Base-by-base conservation (phyloP, 2,797 vertebrate species). In the Periparus ater region DNA sequence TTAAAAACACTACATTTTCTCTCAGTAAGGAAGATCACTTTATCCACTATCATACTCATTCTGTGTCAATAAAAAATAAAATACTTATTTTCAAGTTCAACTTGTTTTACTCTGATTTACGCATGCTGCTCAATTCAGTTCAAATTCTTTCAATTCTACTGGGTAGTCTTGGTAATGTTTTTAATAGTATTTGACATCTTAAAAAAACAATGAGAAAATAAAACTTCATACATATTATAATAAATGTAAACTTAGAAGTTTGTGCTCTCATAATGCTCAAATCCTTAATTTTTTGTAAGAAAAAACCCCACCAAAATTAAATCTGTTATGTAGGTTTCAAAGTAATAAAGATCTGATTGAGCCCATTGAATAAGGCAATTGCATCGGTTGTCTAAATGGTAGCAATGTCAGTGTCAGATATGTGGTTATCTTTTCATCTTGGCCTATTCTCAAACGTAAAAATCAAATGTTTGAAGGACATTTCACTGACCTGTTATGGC, bases 401-500 rank as follows among this genome's bases (percentile, higher is more conserved):
- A 97, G 97, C 97, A 98, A 98, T 97, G 96, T 97, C 98, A 98
- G 97, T 98, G 99, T 98, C 98, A 99, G 97, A 98, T 98, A 98
- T 96, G 98, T 98, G 98, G 98, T 98, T 98, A 98, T 98, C 98
- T 98, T 98, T 98, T 98, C 97, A 97, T 98, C 97, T 98, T 96
- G 97, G 97, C 95, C 98, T 96, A 98, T 98, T 98, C 98, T 98
- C 98, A 98, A 98, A 99, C 98, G 98, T 98, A 99, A 99, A 99
- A 99, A 99, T 99, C 98, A 99, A 98, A 99, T 98, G 98, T 98
- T 98, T 99, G 99, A 99, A 98, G 98, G 99, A 99, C 99, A 99
- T 98, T 99, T 99, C 98, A 98, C 98, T 98, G 99, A 99, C 99
- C 99, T 99, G 98, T 98, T 98, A 98, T 98, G 99, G 98, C 99